Base-by-base conservation (phyloP, 2,113 vertebrate genomes). In the Lepidothrix coronata region DNA sequence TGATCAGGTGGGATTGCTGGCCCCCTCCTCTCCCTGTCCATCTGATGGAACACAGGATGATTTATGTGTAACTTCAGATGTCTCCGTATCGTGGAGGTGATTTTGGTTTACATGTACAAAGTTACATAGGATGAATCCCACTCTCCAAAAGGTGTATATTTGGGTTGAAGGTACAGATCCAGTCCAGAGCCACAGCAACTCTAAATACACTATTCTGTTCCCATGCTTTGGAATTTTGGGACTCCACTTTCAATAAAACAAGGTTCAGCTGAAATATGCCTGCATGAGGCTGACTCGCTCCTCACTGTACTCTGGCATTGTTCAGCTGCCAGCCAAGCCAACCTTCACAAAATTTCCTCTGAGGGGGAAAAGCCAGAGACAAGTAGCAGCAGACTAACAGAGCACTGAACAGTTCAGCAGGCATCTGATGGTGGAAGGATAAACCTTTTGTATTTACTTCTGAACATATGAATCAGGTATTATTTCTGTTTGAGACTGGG, bases 291-390 rank as follows among this genome's bases (percentile, higher is more conserved):
- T 77, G 43, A 33, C 82, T 76, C 55, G 41, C 63, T 96, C 68
- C 52, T 93, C 79, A 54, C 33, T 76, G 24, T 39, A 7, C 72
- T 33, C 17, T 52, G 68, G 55, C 71, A 61, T 37, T 88, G 70
- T 61, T 70, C 79, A 73, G 72, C 75, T 77, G 65, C 67, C 67
- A 92, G 83, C 75, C 70, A 89, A 95, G 58, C 41, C 78, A 93
- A 46, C 55, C 71, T 74, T 73, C 67, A 85, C 51, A 85, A 88
- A 79, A 91, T 74, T 74, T 88, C 63, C 63, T 79, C 63, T 43
- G 35, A 71, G 75, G 93, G 61, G 19, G 8, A 91, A 55, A 85
- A 95, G 37, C 75, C 58, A n/a, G 35, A 93, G 63, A 77, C 59
- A 90, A 93, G 75, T 7, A 81, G 41, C 62, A 79, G 84, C 77